Base-by-base conservation (phyloP, 2,113 vertebrate genomes). In the Catagonus wagneri region DNA sequence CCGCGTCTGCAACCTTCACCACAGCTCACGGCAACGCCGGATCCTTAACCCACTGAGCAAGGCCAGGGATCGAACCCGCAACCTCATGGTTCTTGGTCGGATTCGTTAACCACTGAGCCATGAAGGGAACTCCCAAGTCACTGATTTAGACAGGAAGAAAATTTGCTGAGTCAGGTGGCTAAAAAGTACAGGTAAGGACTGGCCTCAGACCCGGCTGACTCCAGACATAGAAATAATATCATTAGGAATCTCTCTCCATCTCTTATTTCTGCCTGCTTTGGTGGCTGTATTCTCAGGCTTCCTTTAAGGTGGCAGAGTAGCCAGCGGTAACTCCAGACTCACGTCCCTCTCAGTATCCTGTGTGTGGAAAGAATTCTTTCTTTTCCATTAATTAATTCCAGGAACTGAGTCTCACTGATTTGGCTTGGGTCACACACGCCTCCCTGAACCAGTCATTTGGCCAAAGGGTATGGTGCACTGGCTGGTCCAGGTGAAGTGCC, bases 341-440 rank as follows among this genome's bases (percentile, higher is more conserved):
- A 66, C 7, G 32, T 58, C 13, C 74, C 4, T 66, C 58, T 93
- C 22, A 39, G 75, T 61, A 96, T 72, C 56, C 39, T 89, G 4
- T 36, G 8, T 79, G 23, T 61, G 44, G 54, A 88, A 81, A 84
- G 79, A 80, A 84, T 58, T 69, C 60, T 1, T 15, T n/a, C 32
- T 93, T 90, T 88, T 61, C 71, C 32, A 15, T 94, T 90, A 88
- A 15, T 94, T 90, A 88, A 76, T 79, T 93, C 44, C 52, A 54
- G 39, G 34, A 25, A 86, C 17, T 65, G 36, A 75, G 52, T 65
- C 81, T 94, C 12, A 54, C 7, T 75, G 39, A 65, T 72, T 39
- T 92, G 39, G 1, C 13, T 39, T 79, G 56, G n/a, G 34, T 92
- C 34, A 50, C 66, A 50, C 22, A 75, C 32, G 13, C 69, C 65